Evolutionary conservation across 2,797 vertebrate genomes (phyloP).

Genomic region (Gobionotothen gibberifrons): DNA sequence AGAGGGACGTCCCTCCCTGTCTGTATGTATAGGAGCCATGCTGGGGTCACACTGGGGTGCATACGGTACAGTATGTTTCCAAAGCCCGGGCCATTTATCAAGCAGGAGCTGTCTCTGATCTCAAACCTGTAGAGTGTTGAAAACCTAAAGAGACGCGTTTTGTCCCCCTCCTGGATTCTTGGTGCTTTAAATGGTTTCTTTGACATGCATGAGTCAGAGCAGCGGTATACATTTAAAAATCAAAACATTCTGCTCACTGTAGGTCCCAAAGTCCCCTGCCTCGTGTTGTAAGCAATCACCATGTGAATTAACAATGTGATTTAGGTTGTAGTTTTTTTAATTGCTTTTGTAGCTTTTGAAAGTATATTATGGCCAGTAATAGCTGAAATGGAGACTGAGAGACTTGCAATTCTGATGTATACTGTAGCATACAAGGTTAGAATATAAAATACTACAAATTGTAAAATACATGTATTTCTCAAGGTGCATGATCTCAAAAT

Average conservation of each 20-base stretch:
- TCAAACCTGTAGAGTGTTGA: conserved; percentile 71
- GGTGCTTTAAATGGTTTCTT: conserved; percentile 71
- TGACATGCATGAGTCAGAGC: conserved; percentile 81
- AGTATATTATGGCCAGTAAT: conserved; percentile 18
- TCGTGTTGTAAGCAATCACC: conserved; percentile 67
- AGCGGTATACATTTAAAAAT: conserved; percentile 76
- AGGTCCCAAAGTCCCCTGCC: conserved; percentile 61
- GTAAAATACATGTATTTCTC: background rate
- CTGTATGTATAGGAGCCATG: conserved; percentile 74
- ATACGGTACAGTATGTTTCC: conserved; percentile 66
- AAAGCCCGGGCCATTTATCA: conserved; percentile 59
- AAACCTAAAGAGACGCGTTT: conserved; percentile 66
- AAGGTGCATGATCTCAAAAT: background rate
- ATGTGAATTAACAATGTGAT: conserved; percentile 72
- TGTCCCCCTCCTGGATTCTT: conserved; percentile 65
- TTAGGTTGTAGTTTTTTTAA: conserved; percentile 63
- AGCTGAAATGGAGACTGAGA: conserved; percentile 21
- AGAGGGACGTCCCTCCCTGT: conserved; percentile 63
- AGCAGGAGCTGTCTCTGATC: conserved; percentile 72
- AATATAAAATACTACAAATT: background rate
- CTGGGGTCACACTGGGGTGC: conserved; percentile 73
- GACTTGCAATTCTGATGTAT: conserved; percentile 3
- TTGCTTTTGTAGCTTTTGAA: conserved; percentile 54
- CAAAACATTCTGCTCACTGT: conserved; percentile 70
- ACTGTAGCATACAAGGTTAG: background rate